These are phyloP conservation scores for Rhodeus uyekii DNA, from an alignment of 2,797 vertebrate genomes.

Conservation along the genomic window DNA sequence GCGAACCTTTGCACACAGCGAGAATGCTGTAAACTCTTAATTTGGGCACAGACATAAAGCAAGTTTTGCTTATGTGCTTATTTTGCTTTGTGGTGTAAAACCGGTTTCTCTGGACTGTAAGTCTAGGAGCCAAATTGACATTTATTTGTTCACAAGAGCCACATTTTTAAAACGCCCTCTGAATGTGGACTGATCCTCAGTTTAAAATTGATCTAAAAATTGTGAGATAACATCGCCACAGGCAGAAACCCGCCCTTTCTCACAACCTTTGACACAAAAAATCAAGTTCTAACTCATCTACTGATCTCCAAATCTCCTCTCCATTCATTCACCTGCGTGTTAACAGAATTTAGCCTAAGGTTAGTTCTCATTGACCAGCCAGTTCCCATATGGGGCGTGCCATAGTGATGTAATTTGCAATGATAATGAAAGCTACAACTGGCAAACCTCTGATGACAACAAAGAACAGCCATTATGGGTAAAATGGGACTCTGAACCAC, in stretches of 20 bases:
- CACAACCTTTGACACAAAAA: background rate
- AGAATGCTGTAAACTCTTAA: background rate
- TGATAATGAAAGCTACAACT: slow-evolving; percentile 17
- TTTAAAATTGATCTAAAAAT: background rate
- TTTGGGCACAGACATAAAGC: background rate
- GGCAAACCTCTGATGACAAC: slow-evolving; percentile 9
- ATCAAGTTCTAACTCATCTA: slow-evolving; percentile 8
- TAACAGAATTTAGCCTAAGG: slow-evolving; percentile 8
- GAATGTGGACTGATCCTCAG: background rate
- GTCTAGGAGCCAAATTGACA: background rate
- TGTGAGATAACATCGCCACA: slow-evolving; percentile 12
- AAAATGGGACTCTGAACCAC: background rate
- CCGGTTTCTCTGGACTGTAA: background rate
- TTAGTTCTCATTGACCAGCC: background rate
- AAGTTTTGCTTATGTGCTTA: background rate
- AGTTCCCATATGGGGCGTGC: slow-evolving; percentile 5
- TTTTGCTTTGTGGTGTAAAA: background rate
- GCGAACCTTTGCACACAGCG: background rate
- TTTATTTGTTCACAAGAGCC: background rate
- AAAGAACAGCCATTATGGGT: background rate
- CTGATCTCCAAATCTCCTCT: background rate
- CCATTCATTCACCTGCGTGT: slow-evolving; percentile 1
- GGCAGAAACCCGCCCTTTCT: background rate
- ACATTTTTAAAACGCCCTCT: background rate
- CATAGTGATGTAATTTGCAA: slow-evolving; percentile 18